Evolutionary conservation across 2,797 vertebrate species (phyloP), one percentile per base, ranked within the genome.

Genomic region (Pteronotus mesoamericanus): DNA sequence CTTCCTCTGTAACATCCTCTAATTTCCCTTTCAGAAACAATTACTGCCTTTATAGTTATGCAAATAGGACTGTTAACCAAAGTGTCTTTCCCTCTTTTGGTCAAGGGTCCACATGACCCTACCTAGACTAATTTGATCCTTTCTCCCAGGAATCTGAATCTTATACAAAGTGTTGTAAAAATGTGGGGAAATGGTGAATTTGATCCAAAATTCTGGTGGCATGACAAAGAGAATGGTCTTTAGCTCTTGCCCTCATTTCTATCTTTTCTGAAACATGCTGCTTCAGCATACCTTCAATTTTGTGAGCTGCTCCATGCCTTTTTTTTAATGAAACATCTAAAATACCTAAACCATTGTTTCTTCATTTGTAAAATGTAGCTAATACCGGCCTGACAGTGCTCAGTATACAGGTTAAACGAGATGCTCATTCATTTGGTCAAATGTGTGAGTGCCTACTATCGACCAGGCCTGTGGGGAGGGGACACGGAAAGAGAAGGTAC

Each of bases 281-380:
- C 39, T 59, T 91, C 34, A 74, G 55, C 11, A 74, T 84, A 24
- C 55, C 61, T 87, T 87, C 26, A 72, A 61, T 86, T 90, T 57
- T 46, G 15, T 87, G 79, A 95, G 78, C 53, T 85, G 77, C 6
- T 83, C 51, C 26, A 16, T 15, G 71, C 46, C 48, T 72, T 80
- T 83, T 83, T 83, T 32, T 68, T 55, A 77, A 75, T 53, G 59
- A 89, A 88, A 57, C 22, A 48, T 86, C 15, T 89, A 42, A 15
- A 68, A 64, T 26, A 77, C 2, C 24, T 46, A 55, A 74, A 71
- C 39, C 32, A 72, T 21, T 53, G 59, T 77, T 42, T 78, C 42
- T 88, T 89, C 53, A 29, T 44, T 77, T 92, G 46, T 66, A 94
- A 95, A 96, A 83, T 34, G 34, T 78, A 22, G 34, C 32, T 72